Evolutionary conservation across 2,113 vertebrate genomes (phyloP).

Genomic region (Gymnogyps californianus): DNA sequence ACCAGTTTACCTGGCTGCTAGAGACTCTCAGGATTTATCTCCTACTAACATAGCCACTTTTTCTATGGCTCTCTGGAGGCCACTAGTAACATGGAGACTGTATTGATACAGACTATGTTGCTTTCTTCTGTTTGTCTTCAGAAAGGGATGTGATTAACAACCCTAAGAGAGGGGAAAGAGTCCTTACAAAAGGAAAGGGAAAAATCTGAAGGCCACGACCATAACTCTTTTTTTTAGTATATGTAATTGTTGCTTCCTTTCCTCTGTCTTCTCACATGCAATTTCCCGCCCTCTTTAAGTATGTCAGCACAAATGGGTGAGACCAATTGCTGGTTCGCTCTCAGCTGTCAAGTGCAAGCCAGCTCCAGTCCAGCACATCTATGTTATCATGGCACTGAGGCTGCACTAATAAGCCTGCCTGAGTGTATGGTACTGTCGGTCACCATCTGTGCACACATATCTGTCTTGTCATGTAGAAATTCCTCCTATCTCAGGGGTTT

Average conservation of each 20-base stretch:
- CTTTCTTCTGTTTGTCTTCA: background rate
- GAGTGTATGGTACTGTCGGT: background rate
- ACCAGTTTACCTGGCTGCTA: background rate
- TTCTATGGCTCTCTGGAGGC: background rate
- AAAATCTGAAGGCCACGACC: background rate
- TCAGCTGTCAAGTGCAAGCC: background rate
- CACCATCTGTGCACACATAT: background rate
- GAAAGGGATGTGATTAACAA: background rate
- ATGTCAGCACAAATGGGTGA: background rate
- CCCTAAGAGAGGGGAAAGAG: background rate
- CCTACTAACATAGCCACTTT: background rate
- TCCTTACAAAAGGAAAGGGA: background rate
- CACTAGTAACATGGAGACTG: background rate
- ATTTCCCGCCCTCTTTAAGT: background rate
- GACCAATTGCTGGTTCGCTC: accelerated
- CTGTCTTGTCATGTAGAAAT: background rate
- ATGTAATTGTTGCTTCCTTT: background rate
- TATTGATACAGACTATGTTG: background rate
- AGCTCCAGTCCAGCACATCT: background rate
- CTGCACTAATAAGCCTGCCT: constrained; percentile 30
- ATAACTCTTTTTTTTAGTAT: background rate
- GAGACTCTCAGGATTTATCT: background rate
- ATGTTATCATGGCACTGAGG: background rate
- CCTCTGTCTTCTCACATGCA: background rate
- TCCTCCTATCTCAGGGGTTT: background rate